Conservation (phyloP, 2,888 invertebrate genomes). For the Rhamnusium bicolor region DNA sequence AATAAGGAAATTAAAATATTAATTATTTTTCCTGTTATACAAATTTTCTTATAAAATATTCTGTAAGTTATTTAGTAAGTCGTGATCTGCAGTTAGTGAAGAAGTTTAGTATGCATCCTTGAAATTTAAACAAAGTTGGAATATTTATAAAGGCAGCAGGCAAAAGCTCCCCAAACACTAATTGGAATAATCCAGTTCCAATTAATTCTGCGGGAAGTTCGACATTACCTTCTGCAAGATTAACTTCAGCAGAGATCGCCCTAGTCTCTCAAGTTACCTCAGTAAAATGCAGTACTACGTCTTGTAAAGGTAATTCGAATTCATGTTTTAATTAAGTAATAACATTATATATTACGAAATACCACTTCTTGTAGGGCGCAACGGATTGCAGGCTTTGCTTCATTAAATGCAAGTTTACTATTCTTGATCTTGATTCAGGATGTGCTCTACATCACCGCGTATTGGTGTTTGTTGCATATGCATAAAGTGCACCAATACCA, state of each 20-base stretch:
- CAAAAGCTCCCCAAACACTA: conserved; percentile 65
- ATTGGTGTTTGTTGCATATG: conserved; percentile 58
- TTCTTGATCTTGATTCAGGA: neutral
- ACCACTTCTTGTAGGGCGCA: conserved; percentile 60
- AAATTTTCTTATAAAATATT: conserved; percentile 39
- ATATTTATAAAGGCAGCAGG: conserved; percentile 65
- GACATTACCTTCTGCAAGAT: conserved; percentile 67
- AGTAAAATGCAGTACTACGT: conserved; percentile 47
- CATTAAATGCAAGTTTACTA: conserved; percentile 18
- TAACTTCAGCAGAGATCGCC: conserved; percentile 53
- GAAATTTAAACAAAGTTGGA: conserved; percentile 66
- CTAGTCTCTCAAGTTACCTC: conserved; percentile 27
- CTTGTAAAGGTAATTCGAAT: conserved; percentile 67
- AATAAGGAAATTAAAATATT: conserved; percentile 35
- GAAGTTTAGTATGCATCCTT: conserved; percentile 59
- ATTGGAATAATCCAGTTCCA: conserved; percentile 70
- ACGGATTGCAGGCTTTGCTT: conserved; percentile 21
- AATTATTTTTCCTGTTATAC: conserved; percentile 35
- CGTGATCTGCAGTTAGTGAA: conserved; percentile 54
- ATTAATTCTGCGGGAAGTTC: conserved; percentile 68
- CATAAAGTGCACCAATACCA: conserved; percentile 57
- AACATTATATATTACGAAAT: conserved; percentile 62
- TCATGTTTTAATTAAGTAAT: conserved; percentile 69
- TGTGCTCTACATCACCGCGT: conserved; percentile 34
- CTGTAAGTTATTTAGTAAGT: conserved; percentile 48